phyloP scores from a whole-genome alignment of 2,113 vertebrate genomes.

The Prunella himalayana region DNA sequence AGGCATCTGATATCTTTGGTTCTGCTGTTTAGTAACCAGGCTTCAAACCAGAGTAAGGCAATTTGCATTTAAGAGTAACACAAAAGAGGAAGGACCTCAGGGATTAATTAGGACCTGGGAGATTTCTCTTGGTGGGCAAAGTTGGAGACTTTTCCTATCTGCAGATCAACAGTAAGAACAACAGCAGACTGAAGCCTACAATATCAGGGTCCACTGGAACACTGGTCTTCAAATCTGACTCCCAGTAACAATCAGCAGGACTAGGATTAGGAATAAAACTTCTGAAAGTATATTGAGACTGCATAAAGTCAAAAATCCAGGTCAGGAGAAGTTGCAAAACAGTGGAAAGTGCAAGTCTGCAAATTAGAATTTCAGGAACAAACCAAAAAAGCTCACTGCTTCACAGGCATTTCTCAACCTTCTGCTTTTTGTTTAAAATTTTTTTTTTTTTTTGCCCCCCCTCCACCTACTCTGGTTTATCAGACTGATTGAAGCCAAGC shows the following conservation, averaged over 20 bases:
- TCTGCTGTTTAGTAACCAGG: neutral
- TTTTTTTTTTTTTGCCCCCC: neutral
- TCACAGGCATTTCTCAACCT: slow-evolving; percentile 8
- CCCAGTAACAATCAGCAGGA: neutral
- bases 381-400: slow-evolving; percentile 33
- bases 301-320: slow-evolving; percentile 3
- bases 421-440: neutral
- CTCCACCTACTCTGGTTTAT: neutral
- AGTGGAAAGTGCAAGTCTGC: slow-evolving; percentile 39
- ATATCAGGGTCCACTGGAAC: neutral
- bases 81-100: neutral
- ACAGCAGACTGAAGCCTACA: neutral
- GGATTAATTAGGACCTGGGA: neutral
- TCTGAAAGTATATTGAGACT: neutral
- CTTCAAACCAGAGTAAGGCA: neutral
- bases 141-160: neutral
- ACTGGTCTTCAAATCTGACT: neutral
- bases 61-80: neutral
- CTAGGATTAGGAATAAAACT: neutral
- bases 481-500: neutral
- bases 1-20: neutral
- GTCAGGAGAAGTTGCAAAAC: slow-evolving; percentile 36
- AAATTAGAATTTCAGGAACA: slow-evolving; percentile 54
- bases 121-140: neutral
- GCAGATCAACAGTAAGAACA: neutral